Evolutionary conservation across 2,797 vertebrate species (phyloP), one percentile per base, ranked within the genome.

Genomic region (Melopsittacus undulatus): DNA sequence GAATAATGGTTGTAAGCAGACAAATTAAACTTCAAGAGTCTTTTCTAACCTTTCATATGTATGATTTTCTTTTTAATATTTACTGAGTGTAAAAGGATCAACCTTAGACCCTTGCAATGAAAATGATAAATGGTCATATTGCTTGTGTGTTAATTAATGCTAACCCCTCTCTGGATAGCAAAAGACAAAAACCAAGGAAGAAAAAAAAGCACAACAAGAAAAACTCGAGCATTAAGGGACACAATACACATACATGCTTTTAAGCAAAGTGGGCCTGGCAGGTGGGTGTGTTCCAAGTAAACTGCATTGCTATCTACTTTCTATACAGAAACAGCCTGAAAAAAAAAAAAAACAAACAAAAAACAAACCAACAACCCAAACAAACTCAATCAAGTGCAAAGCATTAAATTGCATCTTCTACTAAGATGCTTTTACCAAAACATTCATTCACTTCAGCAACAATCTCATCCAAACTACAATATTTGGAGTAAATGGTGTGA

Each of bases 401-500:
- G 54, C 67, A 93, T 96, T 94, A 96, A 97, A 96, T 69, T 92
- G 68, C 79, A 95, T 94, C 88, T 95, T 84, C 63, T 85, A 62
- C 85, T 87, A 95, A 94, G 49, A 90, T 62, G 57, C 67, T 95
- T 96, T 91, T 94, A 96, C 93, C 90, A 96, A 97, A 96, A 97
- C 63, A 89, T 83, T 92, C 79, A 85, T 73, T 79, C 90, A 93
- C 92, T 95, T 95, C 89, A 96, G 81, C 76, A 96, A 91, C 79
- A 52, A 89, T 91, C 79, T 87, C 83, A 94, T 94, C 89, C 69
- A 83, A 94, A 87, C 72, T 69, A 93, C 75, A 91, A 75, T 94
- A 95, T 96, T 75, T 95, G 86, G 87, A 95, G 88, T 94, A 96
- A 97, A 96, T 95, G 91, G 91, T 76, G 88, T 96, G 95, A 97